Evolutionary conservation across 92 coral and sea anemone species (phyloP), one percentile per base, ranked within the genome.

Genomic region (Epizoanthus fatuus): DNA sequence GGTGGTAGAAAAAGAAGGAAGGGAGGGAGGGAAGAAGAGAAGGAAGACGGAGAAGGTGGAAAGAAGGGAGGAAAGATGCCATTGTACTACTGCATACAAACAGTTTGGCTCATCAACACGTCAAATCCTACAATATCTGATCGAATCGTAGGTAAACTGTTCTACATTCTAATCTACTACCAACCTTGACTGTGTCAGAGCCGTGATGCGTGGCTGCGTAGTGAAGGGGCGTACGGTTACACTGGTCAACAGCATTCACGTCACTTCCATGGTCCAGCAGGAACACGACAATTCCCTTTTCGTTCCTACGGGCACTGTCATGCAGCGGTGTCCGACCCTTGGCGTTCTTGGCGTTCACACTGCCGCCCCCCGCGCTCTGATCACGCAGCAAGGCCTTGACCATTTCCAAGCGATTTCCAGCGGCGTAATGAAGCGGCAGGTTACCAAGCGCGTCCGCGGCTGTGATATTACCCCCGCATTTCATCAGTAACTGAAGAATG

Each of bases 241-340:
- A 75, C 7, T 75, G 81, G 32, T 75, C 81, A 75, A 57, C 81
- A 37, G 68, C 68, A 39, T 75, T 75, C 38, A 75, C 81, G 54
- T 75, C 15, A 75, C 81, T 75, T 37, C 81, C 81, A 57, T 7
- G n/a, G n/a, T 75, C 81, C 81, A 75, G 55, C 40, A 75, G 67
- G 25, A 57, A 57, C 20, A 12, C 67, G 3, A 75, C 81, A 75
- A 75, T 56, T 11, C 53, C 49, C 40, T 12, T 75, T 16, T 75
- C 81, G 37, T 75, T 75, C 49, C 81, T 75, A 11, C 81, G 81
- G 4, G 81, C 81, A 37, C 81, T 54, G 12, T 75, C 81, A 10
- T 75, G 81, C 14, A 75, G 32, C 32, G 81, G 81, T 4, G 81
- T 56, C 59, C 81, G 67, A 1, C 81, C 81, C 66, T 75, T 75